phyloP scores from a whole-genome alignment of 2,113 vertebrate genomes.

The Salvator merianae region DNA sequence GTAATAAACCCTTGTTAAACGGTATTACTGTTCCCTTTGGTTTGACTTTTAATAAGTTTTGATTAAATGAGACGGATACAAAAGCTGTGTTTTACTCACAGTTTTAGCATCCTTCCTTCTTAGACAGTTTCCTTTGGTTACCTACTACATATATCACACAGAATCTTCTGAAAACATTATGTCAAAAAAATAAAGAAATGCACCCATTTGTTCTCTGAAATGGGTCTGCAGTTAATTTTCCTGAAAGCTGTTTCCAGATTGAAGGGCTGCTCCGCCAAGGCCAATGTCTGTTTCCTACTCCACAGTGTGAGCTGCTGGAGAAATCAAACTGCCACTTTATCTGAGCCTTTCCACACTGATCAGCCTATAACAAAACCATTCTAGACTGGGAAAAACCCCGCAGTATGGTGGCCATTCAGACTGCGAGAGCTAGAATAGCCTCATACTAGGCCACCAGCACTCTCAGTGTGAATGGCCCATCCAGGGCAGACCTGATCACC shows the following conservation, averaged over 20 bases:
- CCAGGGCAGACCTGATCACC: no score
- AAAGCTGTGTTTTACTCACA: background rate
- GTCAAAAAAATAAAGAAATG: background rate
- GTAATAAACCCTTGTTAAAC: constrained; percentile 59
- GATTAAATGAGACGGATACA: background rate
- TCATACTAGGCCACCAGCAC: no score
- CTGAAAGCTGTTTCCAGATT: background rate
- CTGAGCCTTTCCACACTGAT: no score
- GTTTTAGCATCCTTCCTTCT: background rate
- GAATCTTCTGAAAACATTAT: background rate
- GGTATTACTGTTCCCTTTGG: constrained; percentile 30
- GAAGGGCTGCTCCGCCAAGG: no score
- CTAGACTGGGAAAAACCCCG: no score
- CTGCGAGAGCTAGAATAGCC: no score
- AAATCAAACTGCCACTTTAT: no score
- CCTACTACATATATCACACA: background rate
- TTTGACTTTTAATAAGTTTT: constrained; percentile 57
- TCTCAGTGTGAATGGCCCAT: no score
- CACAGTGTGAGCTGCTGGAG: background rate
- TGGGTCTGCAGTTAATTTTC: background rate
- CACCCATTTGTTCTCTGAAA: background rate
- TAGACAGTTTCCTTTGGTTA: background rate
- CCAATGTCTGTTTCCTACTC: background rate
- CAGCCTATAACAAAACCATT: no score
- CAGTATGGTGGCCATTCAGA: no score